Percentiles rank a stretch among this genome's conserved stretches.
Conservation (phyloP, 1,140 invertebrate genomes). For the Matsumurasca onukii region DNA sequence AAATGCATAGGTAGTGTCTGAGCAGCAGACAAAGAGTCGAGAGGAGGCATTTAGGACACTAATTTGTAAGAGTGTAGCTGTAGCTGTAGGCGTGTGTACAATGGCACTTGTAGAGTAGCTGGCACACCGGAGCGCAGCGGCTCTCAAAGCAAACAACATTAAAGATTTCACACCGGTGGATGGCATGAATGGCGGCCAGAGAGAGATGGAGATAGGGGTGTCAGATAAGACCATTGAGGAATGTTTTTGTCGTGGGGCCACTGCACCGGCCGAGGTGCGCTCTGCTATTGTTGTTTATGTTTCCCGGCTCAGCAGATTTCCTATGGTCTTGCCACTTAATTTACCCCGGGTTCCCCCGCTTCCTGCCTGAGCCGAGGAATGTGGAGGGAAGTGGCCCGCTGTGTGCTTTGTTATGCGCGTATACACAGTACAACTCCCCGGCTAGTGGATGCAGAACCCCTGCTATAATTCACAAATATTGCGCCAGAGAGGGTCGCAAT, state of each 20-base stretch:
- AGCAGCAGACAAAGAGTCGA: neutral
- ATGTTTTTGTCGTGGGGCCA: slow-evolving; percentile 25
- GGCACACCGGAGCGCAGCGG: neutral
- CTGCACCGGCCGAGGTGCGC: slow-evolving; percentile 1
- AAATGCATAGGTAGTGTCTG: neutral
- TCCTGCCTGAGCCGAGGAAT: neutral
- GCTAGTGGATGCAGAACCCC: too few species aligned
- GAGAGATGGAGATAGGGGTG: slow-evolving; percentile 11
- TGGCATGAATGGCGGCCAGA: slow-evolving; percentile 13
- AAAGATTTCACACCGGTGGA: slow-evolving; percentile 23
- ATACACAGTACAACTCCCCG: too few species aligned
- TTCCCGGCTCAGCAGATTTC: neutral
- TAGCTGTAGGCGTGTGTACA: too few species aligned
- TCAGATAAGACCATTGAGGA: slow-evolving; percentile 24
- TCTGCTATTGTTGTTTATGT: slow-evolving; percentile 3
- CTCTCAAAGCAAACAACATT: slow-evolving; percentile 16
- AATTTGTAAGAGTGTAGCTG: too few species aligned
- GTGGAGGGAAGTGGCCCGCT: too few species aligned
- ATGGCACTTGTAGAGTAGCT: neutral
- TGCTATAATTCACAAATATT: too few species aligned
- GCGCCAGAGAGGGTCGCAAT: too few species aligned
- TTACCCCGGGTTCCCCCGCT: neutral
- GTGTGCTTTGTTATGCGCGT: too few species aligned
- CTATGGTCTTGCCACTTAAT: neutral
- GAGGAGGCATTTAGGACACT: slow-evolving; percentile 18